A percentile compares a stretch with the other conserved stretches of the same genome.
These are phyloP conservation scores for Dipodomys stephensi DNA, from an alignment of 2,113 vertebrate genomes.

Conservation along the genomic window DNA sequence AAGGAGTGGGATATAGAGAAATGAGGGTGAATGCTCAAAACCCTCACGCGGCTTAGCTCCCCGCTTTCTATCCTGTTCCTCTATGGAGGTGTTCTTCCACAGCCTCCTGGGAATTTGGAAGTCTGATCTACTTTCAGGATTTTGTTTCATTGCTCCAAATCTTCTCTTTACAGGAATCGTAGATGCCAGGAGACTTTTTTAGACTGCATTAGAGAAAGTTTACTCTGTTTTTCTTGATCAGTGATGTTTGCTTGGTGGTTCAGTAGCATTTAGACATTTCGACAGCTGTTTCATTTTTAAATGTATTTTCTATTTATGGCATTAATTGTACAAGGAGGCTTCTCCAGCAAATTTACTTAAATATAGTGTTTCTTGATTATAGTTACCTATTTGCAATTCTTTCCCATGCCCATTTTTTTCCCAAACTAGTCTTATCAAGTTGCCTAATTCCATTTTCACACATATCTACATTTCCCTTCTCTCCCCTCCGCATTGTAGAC, in stretches of 20 bases:
- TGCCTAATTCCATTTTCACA: no score
- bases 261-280: neutral
- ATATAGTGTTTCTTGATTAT: no score
- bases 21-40: neutral
- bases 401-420: no score
- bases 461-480: no score
- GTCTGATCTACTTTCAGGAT: neutral
- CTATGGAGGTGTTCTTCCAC: neutral
- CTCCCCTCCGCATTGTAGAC: no score
- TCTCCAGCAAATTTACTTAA: no score
- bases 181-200: neutral
- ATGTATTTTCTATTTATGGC: no score
- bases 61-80: fast-evolving
- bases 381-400: no score
- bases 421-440: no score
- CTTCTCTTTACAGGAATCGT: neutral
- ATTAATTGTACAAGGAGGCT: no score
- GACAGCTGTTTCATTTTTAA: neutral
- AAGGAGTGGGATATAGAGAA: neutral
- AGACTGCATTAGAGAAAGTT: neutral
- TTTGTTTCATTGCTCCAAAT: neutral
- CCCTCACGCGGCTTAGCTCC: fast-evolving
- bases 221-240: neutral
- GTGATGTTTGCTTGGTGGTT: neutral
- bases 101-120: neutral